Percentiles rank a stretch among this genome's conserved stretches.
phyloP scores from a whole-genome alignment of 2,113 vertebrate genomes.

The Brachyhypopomus gauderio region DNA sequence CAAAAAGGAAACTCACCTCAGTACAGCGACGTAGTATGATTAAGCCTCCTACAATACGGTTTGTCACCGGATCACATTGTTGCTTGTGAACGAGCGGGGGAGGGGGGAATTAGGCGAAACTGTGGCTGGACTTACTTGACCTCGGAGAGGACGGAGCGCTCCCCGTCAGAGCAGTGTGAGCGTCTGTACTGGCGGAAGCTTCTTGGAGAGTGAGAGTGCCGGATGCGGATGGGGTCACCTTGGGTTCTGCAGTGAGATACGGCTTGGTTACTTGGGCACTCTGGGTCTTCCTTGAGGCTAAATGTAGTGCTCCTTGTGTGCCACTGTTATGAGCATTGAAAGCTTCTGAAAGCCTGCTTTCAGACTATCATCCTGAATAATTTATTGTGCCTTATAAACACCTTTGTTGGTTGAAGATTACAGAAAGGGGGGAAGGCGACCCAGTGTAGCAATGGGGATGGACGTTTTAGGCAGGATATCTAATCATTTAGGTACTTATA shows the following conservation, averaged over 20 bases:
- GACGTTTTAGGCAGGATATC: neutral
- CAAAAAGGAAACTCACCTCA: neutral
- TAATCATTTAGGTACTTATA: neutral
- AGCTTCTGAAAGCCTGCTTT: too few species aligned
- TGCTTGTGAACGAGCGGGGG: neutral
- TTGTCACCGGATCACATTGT: neutral
- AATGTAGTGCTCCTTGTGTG: too few species aligned
- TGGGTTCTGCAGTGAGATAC: constrained; percentile 77
- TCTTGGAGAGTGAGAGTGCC: constrained; percentile 85
- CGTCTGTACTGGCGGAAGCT: constrained; percentile 84
- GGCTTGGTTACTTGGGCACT: neutral
- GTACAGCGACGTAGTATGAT: neutral
- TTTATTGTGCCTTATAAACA: constrained; percentile 21
- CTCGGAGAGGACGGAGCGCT: constrained; percentile 87
- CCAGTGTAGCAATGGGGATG: neutral
- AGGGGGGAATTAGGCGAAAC: neutral
- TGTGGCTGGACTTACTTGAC: constrained; percentile 77
- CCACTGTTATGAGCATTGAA: neutral
- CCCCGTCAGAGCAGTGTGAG: constrained; percentile 87
- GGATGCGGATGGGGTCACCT: constrained; percentile 84
- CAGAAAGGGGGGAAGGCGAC: neutral
- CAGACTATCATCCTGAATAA: constrained; percentile 10
- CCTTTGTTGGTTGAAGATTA: constrained; percentile 22
- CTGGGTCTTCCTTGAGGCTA: neutral
- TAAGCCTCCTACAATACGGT: neutral